These are phyloP conservation scores for Caenorhabditis zanzibari DNA, from an alignment of 2,888 invertebrate species.

Conservation along the genomic window DNA sequence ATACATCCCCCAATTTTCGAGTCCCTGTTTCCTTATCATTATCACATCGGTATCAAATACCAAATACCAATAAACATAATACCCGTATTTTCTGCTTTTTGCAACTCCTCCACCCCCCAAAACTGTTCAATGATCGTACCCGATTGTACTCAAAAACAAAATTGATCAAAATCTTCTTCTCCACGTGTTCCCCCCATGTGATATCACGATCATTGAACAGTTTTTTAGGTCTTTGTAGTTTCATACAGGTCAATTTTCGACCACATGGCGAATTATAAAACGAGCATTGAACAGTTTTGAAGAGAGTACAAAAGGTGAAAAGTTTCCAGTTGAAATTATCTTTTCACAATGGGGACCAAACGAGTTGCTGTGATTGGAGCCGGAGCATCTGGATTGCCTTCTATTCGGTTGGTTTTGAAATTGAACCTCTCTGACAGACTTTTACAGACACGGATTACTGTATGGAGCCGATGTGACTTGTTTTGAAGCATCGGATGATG, in stretches of 20 bases:
- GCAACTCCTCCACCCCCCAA: slow-evolving; percentile 24
- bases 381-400: slow-evolving; percentile 72
- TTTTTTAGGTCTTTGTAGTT: slow-evolving; percentile 54
- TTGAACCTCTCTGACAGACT: no score
- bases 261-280: slow-evolving; percentile 15
- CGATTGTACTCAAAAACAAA: slow-evolving; percentile 40
- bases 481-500: slow-evolving; percentile 83
- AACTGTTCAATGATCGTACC: slow-evolving; percentile 64
- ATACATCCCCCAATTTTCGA: no score
- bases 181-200: slow-evolving; percentile 52
- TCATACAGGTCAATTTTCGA: slow-evolving; percentile 41
- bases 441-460: slow-evolving; percentile 63
- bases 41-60: background rate
- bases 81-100: slow-evolving; percentile 55
- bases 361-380: slow-evolving; percentile 68
- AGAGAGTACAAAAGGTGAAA: slow-evolving; percentile 44
- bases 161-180: slow-evolving; percentile 38
- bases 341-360: slow-evolving; percentile 48
- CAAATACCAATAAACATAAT: slow-evolving; percentile 7
- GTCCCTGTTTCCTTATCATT: background rate
- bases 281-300: slow-evolving; percentile 52
- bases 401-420: slow-evolving; percentile 58
- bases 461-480: slow-evolving; percentile 83
- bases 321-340: background rate
- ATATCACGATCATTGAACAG: slow-evolving; percentile 53